Conservation (phyloP, 2,888 invertebrate genomes). For the Temnothorax ravouxi region DNA sequence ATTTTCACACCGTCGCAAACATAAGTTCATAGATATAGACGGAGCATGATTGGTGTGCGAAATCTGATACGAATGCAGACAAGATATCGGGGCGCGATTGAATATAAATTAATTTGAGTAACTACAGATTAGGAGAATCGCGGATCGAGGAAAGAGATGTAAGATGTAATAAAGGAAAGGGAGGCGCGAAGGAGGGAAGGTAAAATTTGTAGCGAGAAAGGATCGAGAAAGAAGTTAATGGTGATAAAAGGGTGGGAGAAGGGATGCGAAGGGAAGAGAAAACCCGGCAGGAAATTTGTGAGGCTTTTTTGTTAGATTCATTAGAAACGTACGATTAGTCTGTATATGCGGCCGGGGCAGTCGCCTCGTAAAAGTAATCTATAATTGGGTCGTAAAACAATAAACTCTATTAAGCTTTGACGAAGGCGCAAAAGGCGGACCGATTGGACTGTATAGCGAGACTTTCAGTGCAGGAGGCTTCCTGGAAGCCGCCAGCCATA, state of each 20-base stretch:
- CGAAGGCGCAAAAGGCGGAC: constrained; percentile 59
- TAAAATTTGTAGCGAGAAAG: constrained; percentile 68
- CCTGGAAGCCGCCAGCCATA: constrained; percentile 71
- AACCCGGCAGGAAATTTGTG: constrained; percentile 69
- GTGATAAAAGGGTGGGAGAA: constrained; percentile 51
- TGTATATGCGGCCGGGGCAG: constrained; percentile 55
- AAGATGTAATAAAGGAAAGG: not conserved
- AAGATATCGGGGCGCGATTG: not conserved
- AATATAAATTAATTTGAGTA: constrained; percentile 19
- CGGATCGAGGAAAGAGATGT: not conserved
- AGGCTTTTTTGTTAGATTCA: constrained; percentile 77
- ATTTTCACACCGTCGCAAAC: constrained; percentile 32
- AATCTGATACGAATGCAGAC: constrained; percentile 17
- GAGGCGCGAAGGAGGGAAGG: constrained; percentile 29
- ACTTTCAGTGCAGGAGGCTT: constrained; percentile 67
- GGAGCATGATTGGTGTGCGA: not conserved
- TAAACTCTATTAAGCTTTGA: constrained; percentile 82
- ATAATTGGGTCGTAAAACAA: constrained; percentile 85
- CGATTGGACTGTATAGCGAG: constrained; percentile 52
- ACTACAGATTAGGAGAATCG: not conserved
- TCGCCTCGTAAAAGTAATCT: constrained; percentile 84
- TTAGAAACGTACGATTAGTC: constrained; percentile 77
- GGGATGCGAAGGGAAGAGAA: not conserved
- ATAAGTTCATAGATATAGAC: not conserved
- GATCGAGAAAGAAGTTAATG: constrained; percentile 72